Percentiles rank a stretch among this genome's conserved stretches.
Evolutionary conservation across 2,113 vertebrate genomes (phyloP).

Genomic region (Acrocephalus arundinaceus): DNA sequence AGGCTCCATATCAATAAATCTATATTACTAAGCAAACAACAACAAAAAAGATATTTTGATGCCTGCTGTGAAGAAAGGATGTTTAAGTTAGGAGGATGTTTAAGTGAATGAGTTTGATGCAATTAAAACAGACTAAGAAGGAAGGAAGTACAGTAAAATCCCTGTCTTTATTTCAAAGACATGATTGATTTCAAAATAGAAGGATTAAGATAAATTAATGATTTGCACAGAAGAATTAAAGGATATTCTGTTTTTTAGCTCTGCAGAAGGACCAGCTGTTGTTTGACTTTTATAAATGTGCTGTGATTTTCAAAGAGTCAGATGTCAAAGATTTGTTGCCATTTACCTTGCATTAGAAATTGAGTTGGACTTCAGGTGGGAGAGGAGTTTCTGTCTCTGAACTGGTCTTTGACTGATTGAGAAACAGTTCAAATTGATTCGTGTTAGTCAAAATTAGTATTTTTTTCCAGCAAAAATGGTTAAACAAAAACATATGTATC

Average conservation of each 20-base stretch:
- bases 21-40: not conserved
- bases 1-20: not conserved
- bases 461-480: not conserved
- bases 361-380: not conserved
- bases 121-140: conserved; percentile 36
- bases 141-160: conserved; percentile 47
- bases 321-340: not conserved
- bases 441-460: not conserved
- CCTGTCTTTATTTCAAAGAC: not conserved
- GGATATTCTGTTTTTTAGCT: not conserved
- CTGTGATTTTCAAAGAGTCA: conserved; percentile 1
- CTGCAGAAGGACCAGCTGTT: not conserved
- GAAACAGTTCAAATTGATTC: not conserved
- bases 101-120: conserved; percentile 49
- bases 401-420: not conserved
- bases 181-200: not conserved
- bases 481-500: not conserved
- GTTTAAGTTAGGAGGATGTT: conserved; percentile 51
- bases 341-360: not conserved
- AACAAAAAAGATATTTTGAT: not conserved
- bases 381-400: not conserved
- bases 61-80: conserved; percentile 20
- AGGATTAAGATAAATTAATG: not conserved
- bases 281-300: not conserved
- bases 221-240: not conserved